phyloP scores from a whole-genome alignment of 2,888 invertebrate genomes.

The Cacoxenus indagator region DNA sequence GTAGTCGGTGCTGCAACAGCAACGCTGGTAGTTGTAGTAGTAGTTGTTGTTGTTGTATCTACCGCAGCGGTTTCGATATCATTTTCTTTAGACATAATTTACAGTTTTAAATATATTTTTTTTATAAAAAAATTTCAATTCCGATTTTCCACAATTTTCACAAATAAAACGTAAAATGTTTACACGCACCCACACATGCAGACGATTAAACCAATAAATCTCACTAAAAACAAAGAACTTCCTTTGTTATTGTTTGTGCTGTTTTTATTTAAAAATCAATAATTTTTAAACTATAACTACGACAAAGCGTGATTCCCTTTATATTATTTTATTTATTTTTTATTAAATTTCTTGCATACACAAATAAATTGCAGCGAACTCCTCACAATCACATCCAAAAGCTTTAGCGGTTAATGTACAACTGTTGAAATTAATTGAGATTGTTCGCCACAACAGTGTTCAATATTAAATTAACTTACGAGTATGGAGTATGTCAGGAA shows the following conservation, averaged over 20 bases:
- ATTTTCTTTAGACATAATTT: conserved; percentile 47
- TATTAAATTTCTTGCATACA: neutral
- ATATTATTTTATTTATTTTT: neutral
- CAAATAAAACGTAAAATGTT: neutral
- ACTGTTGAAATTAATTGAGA: conserved; percentile 54
- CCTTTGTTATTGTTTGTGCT: neutral
- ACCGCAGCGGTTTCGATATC: conserved; percentile 46
- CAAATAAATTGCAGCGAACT: too few relatives aligned
- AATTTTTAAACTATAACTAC: neutral
- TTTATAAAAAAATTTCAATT: neutral
- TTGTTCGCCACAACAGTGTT: too few relatives aligned
- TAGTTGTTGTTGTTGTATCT: conserved; percentile 30
- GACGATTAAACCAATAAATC: neutral
- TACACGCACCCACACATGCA: conserved; percentile 11
- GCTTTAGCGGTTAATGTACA: conserved; percentile 58
- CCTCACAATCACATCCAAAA: conserved; percentile 41
- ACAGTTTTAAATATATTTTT: neutral
- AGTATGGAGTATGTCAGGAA: too few relatives aligned
- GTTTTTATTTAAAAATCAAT: neutral
- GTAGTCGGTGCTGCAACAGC: conserved; percentile 29
- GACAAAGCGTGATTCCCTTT: neutral
- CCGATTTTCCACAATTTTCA: neutral
- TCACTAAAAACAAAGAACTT: neutral
- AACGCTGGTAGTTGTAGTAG: conserved; percentile 30
- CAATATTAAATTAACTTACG: too few relatives aligned